A percentile compares a stretch with the other conserved stretches of the same genome.
These are phyloP conservation scores for Vesta saturnalis DNA, from an alignment of 2,888 invertebrate species.

Conservation along the genomic window DNA sequence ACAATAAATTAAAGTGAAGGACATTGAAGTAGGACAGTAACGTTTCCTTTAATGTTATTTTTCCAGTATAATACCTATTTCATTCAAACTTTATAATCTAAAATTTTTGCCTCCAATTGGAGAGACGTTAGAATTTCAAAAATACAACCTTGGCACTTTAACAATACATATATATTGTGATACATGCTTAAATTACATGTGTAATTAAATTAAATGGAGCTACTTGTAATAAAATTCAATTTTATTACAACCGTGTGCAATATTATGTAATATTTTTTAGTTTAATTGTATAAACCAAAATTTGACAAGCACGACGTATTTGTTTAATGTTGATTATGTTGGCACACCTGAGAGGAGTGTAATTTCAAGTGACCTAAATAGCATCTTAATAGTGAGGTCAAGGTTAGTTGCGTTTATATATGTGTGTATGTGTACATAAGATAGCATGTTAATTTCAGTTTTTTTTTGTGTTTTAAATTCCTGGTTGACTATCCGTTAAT, in stretches of 20 bases:
- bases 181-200: neutral
- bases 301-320: neutral
- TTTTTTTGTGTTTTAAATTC: neutral
- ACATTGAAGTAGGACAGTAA: slow-evolving; percentile 5
- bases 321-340: slow-evolving; percentile 22
- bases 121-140: too few relatives aligned
- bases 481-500: neutral
- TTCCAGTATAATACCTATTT: slow-evolving; percentile 10
- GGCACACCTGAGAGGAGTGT: slow-evolving; percentile 43
- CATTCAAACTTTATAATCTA: slow-evolving; percentile 6
- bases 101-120: too few relatives aligned
- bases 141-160: neutral
- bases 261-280: neutral
- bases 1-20: slow-evolving; percentile 26
- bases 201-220: slow-evolving; percentile 11
- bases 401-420: slow-evolving; percentile 33
- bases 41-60: slow-evolving; percentile 20
- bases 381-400: slow-evolving; percentile 38
- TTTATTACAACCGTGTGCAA: neutral
- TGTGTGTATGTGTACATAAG: too few relatives aligned
- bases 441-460: neutral
- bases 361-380: slow-evolving; percentile 39
- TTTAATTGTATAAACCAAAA: neutral
- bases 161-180: neutral
- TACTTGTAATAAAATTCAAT: neutral